A percentile compares a stretch with the other conserved stretches of the same genome.
Conservation (phyloP, 2,797 vertebrate genomes). For the Pipistrellus nathusii region DNA sequence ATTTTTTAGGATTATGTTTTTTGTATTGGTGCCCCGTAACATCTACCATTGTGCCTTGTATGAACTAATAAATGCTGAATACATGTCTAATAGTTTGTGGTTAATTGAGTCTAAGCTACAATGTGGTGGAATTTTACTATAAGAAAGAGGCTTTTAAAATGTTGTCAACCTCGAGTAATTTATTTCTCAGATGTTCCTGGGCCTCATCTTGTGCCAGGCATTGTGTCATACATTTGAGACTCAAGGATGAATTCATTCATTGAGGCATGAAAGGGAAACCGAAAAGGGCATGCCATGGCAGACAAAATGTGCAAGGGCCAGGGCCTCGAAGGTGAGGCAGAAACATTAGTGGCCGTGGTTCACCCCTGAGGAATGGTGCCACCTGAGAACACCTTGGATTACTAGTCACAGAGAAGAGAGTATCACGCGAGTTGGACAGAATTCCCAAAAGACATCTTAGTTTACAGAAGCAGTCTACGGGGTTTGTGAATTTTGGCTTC, state of each 20-base stretch:
- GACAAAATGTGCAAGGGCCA: not conserved
- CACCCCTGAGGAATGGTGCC: not conserved
- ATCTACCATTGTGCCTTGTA: not conserved
- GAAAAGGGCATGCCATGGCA: not conserved
- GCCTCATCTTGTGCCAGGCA: not conserved
- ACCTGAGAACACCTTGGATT: not conserved
- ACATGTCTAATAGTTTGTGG: not conserved
- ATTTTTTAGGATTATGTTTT: not conserved
- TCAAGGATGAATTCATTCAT: not conserved
- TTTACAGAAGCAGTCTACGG: not conserved
- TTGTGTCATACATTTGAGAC: not conserved
- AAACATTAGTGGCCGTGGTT: not conserved
- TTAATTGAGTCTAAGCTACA: not conserved
- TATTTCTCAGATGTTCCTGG: not conserved
- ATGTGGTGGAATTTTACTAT: not conserved
- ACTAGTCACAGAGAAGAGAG: not conserved
- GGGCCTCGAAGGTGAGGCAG: accelerated
- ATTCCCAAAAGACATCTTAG: not conserved
- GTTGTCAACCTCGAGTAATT: not conserved
- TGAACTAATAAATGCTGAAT: not conserved
- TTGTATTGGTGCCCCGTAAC: not conserved
- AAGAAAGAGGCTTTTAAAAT: not conserved
- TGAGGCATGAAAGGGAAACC: not conserved
- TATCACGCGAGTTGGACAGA: not conserved
- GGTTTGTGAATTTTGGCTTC: not conserved